phyloP scores from a whole-genome alignment of 2,113 vertebrate genomes.

The Ptilonorhynchus violaceus region DNA sequence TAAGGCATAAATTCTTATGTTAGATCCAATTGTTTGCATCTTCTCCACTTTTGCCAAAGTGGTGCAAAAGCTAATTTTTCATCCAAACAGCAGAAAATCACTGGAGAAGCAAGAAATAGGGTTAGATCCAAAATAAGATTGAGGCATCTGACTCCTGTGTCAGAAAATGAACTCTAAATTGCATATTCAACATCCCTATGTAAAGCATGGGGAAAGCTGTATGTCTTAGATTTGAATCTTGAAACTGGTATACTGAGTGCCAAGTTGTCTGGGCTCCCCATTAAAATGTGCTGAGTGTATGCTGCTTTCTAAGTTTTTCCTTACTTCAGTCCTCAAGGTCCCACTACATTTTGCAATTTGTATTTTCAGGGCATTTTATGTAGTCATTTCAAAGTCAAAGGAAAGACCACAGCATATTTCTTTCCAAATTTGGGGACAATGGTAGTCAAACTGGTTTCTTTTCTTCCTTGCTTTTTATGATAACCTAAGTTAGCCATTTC shows the following conservation, averaged over 20 bases:
- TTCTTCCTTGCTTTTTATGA: not conserved
- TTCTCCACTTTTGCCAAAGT: not conserved
- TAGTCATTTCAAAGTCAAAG: not conserved
- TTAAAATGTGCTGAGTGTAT: not conserved
- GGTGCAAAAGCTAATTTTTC: not conserved
- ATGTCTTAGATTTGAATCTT: not conserved
- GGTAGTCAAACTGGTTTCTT: not conserved
- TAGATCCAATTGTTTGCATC: not conserved
- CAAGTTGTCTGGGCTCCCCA: not conserved
- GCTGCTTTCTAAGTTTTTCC: not conserved
- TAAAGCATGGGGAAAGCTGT: not conserved
- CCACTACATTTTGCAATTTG: not conserved
- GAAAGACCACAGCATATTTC: not conserved
- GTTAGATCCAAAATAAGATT: not conserved
- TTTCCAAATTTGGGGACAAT: not conserved
- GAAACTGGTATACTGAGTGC: not conserved
- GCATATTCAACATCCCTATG: not conserved
- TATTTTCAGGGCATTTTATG: not conserved
- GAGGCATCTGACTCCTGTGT: not conserved
- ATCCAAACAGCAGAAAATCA: not conserved
- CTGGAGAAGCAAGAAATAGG: not conserved
- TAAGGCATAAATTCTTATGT: not conserved
- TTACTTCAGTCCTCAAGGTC: not conserved
- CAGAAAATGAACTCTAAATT: not conserved
- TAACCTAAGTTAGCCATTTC: not conserved